These are phyloP conservation scores for Daphoenositta chrysoptera DNA, from an alignment of 2,113 vertebrate genomes.

Conservation along the genomic window DNA sequence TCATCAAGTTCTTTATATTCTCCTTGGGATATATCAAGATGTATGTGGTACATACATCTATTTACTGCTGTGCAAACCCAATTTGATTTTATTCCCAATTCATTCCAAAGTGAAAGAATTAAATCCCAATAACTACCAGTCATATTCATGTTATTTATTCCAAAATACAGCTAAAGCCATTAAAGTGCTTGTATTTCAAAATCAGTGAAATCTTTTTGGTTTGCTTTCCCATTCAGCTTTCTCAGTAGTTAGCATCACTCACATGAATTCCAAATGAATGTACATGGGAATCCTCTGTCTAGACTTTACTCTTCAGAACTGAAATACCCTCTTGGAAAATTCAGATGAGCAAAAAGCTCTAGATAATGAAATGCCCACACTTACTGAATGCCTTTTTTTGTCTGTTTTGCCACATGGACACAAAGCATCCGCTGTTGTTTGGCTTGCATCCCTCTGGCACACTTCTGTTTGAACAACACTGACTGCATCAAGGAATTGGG, in stretches of 20 bases:
- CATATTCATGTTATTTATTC: background rate
- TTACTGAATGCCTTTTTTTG: background rate
- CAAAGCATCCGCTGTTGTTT: background rate
- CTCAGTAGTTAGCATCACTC: background rate
- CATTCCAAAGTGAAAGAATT: background rate
- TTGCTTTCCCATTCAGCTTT: background rate
- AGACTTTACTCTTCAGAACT: background rate
- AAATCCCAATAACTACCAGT: background rate
- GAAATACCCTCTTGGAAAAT: background rate
- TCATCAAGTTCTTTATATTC: background rate
- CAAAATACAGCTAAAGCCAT: background rate
- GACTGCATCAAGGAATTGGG: background rate
- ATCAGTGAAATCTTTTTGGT: background rate
- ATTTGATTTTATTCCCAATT: conserved; percentile 4
- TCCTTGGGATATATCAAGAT: background rate
- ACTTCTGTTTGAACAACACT: background rate
- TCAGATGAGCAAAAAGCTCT: background rate
- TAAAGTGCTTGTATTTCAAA: background rate
- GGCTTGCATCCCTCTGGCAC: background rate
- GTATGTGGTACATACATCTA: background rate
- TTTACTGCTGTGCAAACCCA: background rate
- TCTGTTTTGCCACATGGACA: background rate
- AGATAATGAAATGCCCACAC: background rate
- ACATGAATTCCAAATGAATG: background rate
- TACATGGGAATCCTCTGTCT: background rate